Conservation (phyloP, 2,113 vertebrate genomes). For the Pyrgilauda ruficollis region DNA sequence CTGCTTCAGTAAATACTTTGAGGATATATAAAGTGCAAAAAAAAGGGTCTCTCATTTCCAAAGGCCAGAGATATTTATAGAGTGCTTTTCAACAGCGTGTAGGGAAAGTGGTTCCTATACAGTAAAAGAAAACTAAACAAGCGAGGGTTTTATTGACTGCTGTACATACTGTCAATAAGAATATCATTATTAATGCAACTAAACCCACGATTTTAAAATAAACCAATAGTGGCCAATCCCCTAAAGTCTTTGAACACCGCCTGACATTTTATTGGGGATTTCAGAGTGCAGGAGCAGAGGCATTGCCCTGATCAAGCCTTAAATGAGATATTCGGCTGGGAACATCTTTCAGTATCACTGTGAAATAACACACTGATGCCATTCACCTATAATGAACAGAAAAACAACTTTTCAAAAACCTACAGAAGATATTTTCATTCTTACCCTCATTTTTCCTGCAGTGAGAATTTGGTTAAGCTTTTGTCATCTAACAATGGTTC, state of each 20-base stretch:
- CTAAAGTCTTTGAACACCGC: background rate
- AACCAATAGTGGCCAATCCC: background rate
- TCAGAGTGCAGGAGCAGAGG: background rate
- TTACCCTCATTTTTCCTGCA: background rate
- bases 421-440: background rate
- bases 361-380: background rate
- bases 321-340: background rate
- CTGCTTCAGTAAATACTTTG: conserved; percentile 45
- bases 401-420: background rate
- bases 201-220: background rate
- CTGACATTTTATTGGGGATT: conserved; percentile 9
- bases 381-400: background rate
- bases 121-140: background rate
- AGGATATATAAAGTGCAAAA: conserved; percentile 25
- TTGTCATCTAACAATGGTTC: background rate
- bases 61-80: conserved; percentile 39
- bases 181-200: background rate
- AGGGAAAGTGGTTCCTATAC: background rate
- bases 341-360: background rate
- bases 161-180: background rate
- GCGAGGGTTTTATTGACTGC: background rate
- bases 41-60: conserved; percentile 23
- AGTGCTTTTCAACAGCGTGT: background rate
- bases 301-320: background rate
- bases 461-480: background rate